Conservation (phyloP, 2,888 invertebrate genomes). For the Drosophila fungiperda region DNA sequence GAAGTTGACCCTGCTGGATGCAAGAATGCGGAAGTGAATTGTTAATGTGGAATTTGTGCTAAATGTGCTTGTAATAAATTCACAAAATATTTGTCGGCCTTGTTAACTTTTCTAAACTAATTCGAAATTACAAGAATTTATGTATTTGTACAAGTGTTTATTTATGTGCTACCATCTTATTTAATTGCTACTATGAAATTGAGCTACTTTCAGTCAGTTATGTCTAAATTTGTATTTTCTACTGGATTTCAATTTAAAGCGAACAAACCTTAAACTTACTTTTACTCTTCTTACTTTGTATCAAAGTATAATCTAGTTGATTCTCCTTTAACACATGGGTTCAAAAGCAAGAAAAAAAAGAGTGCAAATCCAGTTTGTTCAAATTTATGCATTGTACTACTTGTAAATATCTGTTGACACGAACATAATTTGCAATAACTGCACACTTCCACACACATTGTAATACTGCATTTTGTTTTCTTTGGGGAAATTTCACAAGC, state of each 20-base stretch:
- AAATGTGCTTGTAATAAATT: not conserved
- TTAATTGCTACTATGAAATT: not conserved
- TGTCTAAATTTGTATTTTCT: not conserved
- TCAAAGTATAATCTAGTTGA: not conserved
- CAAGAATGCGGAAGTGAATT: conserved; percentile 56
- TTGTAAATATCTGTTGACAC: conserved; percentile 29
- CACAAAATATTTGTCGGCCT: not conserved
- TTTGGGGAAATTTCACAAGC: not conserved
- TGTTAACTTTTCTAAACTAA: not conserved
- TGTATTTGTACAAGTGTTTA: not conserved
- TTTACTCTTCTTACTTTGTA: not conserved
- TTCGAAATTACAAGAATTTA: not conserved
- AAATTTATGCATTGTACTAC: conserved; percentile 14
- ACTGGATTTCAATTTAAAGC: not conserved
- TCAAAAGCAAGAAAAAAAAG: not conserved
- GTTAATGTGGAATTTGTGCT: conserved; percentile 21
- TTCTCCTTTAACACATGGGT: not conserved
- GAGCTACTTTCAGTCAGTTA: not conserved
- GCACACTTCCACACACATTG: not conserved
- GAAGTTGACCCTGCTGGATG: conserved; percentile 8
- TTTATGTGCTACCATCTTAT: too few relatives aligned
- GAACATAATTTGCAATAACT: conserved; percentile 8
- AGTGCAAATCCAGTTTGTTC: not conserved
- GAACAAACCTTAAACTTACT: not conserved
- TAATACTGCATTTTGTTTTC: not conserved